phyloP scores from a whole-genome alignment of 2,888 invertebrate genomes.

The Dascillus cervinus region DNA sequence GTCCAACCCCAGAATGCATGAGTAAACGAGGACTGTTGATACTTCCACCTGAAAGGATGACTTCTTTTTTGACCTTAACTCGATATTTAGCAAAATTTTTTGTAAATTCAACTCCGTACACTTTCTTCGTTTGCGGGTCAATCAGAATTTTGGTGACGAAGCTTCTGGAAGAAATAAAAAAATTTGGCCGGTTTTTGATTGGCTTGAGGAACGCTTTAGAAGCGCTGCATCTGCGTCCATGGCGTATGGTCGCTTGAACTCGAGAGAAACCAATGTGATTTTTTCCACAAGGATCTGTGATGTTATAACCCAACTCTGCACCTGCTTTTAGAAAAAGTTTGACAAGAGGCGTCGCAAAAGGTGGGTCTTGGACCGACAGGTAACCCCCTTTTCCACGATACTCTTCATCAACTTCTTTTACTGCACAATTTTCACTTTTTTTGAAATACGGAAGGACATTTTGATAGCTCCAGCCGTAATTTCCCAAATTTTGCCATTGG shows the following conservation, averaged over 20 bases:
- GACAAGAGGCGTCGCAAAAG: slow-evolving; percentile 41
- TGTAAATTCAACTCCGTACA: slow-evolving; percentile 61
- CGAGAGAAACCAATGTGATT: slow-evolving; percentile 53
- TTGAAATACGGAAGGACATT: slow-evolving; percentile 43
- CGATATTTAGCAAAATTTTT: slow-evolving; percentile 41
- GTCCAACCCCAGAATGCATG: slow-evolving; percentile 77
- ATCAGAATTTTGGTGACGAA: slow-evolving; percentile 61
- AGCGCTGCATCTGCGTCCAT: slow-evolving; percentile 58
- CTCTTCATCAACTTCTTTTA: slow-evolving; percentile 30
- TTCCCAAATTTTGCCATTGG: slow-evolving; percentile 38
- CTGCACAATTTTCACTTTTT: slow-evolving; percentile 36
- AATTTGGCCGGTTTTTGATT: slow-evolving; percentile 52
- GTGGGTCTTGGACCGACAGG: slow-evolving; percentile 39
- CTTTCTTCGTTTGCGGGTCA: slow-evolving; percentile 51
- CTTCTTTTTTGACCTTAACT: slow-evolving; percentile 63
- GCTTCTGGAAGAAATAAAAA: slow-evolving; percentile 56
- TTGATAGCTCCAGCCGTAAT: slow-evolving; percentile 46
- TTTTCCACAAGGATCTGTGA: slow-evolving; percentile 62
- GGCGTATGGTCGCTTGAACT: slow-evolving; percentile 53
- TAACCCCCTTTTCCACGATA: slow-evolving; percentile 41
- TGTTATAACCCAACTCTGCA: slow-evolving; percentile 55
- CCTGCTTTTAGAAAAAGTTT: slow-evolving; percentile 55
- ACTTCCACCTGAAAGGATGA: slow-evolving; percentile 79
- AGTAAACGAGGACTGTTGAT: slow-evolving; percentile 85
- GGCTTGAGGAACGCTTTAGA: slow-evolving; percentile 58